Conservation (phyloP, 2,888 invertebrate genomes). For the Beris morrisii region DNA sequence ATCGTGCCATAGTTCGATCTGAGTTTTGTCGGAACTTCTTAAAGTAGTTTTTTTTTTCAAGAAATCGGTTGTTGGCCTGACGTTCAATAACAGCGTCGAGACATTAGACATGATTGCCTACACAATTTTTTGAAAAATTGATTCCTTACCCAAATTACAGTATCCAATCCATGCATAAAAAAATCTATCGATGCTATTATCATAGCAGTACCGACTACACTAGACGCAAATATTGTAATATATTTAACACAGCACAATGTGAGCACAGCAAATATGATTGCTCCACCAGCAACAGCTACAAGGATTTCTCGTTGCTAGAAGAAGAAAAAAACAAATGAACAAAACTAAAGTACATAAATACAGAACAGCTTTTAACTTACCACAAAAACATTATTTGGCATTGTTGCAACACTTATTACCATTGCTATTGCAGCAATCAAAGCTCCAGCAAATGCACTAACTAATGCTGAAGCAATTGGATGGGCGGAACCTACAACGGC, state of each 20-base stretch:
- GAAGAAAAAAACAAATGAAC: conserved; percentile 10
- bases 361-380: conserved; percentile 44
- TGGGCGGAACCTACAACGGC: conserved; percentile 56
- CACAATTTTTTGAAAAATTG: background rate
- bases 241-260: conserved; percentile 56
- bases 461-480: conserved; percentile 55
- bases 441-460: conserved; percentile 53
- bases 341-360: background rate
- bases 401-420: conserved; percentile 55
- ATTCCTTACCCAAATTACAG: conserved; percentile 51
- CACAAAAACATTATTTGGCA: conserved; percentile 57
- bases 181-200: conserved; percentile 54
- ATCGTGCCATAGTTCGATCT: too few species aligned
- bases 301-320: conserved; percentile 53
- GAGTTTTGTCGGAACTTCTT: too few species aligned
- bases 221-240: conserved; percentile 53
- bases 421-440: conserved; percentile 54
- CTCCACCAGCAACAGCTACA: conserved; percentile 55
- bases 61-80: too few species aligned
- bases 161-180: conserved; percentile 54
- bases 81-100: too few species aligned
- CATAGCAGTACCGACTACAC: conserved; percentile 56
- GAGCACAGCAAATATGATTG: conserved; percentile 54
- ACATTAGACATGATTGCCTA: too few species aligned
- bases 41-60: too few species aligned